Evolutionary conservation across 2,888 invertebrate species (phyloP).

Genomic region (Athripsodes cinereus): DNA sequence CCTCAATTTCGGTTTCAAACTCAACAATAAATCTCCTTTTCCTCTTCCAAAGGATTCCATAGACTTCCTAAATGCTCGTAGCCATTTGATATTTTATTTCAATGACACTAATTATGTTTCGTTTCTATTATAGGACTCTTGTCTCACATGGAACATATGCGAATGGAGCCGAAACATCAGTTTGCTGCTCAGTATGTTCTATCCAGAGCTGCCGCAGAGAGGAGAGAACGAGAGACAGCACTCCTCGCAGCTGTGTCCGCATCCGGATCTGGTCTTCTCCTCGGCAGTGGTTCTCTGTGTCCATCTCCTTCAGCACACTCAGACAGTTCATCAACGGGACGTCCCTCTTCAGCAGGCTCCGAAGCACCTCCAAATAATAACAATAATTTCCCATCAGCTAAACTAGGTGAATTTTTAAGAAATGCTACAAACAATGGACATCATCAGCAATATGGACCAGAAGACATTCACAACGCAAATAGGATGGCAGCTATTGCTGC

Average conservation of each 20-base stretch:
- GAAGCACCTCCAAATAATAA: slow-evolving; percentile 64
- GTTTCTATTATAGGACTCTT: slow-evolving; percentile 64
- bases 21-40: too few species aligned
- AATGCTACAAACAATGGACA: slow-evolving; percentile 51
- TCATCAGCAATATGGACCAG: slow-evolving; percentile 59
- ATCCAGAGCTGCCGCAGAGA: slow-evolving; percentile 83
- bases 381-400: slow-evolving; percentile 58
- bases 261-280: slow-evolving; percentile 55
- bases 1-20: too few species aligned
- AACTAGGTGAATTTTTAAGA: slow-evolving; percentile 44
- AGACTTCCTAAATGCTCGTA: too few species aligned
- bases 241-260: slow-evolving; percentile 63
- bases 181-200: slow-evolving; percentile 92
- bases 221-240: slow-evolving; percentile 74
- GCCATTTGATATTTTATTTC: too few species aligned
- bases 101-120: neutral
- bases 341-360: slow-evolving; percentile 73
- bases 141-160: slow-evolving; percentile 94
- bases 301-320: slow-evolving; percentile 82
- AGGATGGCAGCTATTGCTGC: slow-evolving; percentile 69
- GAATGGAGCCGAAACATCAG: slow-evolving; percentile 94
- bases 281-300: slow-evolving; percentile 56
- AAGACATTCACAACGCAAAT: slow-evolving; percentile 51
- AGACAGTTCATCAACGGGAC: slow-evolving; percentile 79
- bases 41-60: too few species aligned